Evolutionary conservation across 2,113 vertebrate species (phyloP).

Genomic region (Pipa parva): DNA sequence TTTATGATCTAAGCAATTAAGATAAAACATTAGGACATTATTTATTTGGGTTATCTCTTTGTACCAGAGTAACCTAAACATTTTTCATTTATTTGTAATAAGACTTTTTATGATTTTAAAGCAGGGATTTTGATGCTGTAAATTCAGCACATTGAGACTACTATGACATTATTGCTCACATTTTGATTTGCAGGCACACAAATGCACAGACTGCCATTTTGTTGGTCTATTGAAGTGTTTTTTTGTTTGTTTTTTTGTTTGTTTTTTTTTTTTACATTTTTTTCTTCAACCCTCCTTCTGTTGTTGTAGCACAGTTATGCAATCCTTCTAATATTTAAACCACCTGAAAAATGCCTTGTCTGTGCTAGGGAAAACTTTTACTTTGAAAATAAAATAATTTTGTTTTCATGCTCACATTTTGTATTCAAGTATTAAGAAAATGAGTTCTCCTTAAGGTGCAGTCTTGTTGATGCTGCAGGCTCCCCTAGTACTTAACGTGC

Average conservation of each 20-base stretch:
- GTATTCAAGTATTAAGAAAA: background rate
- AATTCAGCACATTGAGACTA: slow-evolving; percentile 29
- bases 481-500: too few relatives aligned
- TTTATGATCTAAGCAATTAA: slow-evolving; percentile 16
- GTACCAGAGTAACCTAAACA: slow-evolving; percentile 2
- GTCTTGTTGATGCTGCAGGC: background rate
- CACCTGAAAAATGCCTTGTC: background rate
- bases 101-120: slow-evolving; percentile 3
- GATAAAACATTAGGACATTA: slow-evolving; percentile 11
- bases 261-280: too few relatives aligned
- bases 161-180: slow-evolving; percentile 11
- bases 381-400: background rate
- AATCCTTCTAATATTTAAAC: too few relatives aligned
- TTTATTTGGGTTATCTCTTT: slow-evolving; percentile 27
- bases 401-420: background rate
- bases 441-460: background rate
- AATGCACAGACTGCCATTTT: background rate
- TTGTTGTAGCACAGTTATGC: too few relatives aligned
- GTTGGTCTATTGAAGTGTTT: slow-evolving; percentile 3
- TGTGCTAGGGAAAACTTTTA: background rate
- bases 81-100: background rate
- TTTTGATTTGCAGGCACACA: slow-evolving; percentile 3
- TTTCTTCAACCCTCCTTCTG: too few relatives aligned
- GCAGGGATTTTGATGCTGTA: slow-evolving; percentile 34
- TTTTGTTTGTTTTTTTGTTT: too few relatives aligned